Conservation (phyloP, 2,888 invertebrate genomes). For the Cephus pygmeus region DNA sequence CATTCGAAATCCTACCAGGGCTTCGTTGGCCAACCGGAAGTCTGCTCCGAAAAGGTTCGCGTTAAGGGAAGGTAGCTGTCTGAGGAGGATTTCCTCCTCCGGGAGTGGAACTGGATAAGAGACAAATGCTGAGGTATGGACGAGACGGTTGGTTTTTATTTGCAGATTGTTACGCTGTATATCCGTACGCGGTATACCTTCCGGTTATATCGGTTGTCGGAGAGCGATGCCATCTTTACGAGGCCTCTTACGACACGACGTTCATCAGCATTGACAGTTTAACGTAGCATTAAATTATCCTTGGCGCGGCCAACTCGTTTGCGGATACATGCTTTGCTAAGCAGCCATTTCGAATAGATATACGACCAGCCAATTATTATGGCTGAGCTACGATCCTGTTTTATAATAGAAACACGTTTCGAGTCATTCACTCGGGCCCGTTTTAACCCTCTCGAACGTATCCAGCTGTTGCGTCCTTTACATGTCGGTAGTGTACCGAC, state of each 20-base stretch:
- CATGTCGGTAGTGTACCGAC: neutral
- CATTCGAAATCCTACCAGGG: neutral
- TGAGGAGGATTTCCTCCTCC: neutral
- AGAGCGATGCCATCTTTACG: neutral
- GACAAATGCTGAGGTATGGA: neutral
- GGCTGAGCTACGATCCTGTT: slow-evolving; percentile 6
- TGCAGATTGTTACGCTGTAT: neutral
- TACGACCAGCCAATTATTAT: slow-evolving; percentile 6
- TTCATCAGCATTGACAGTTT: slow-evolving; percentile 5
- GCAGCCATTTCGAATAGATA: neutral
- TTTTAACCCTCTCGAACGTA: neutral
- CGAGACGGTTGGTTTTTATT: neutral
- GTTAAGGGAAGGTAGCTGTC: neutral
- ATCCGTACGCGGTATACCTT: neutral
- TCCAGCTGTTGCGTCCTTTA: neutral
- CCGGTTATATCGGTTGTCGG: neutral
- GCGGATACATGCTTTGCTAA: neutral
- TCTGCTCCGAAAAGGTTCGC: neutral
- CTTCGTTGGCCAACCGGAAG: neutral
- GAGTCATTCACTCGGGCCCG: neutral
- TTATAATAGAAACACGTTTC: neutral
- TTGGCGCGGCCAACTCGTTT: slow-evolving; percentile 1
- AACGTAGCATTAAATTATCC: slow-evolving; percentile 7
- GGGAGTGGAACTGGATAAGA: neutral
- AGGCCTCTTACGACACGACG: neutral